Conservation (phyloP, 2,113 vertebrate species). For the Coturnix japonica region DNA sequence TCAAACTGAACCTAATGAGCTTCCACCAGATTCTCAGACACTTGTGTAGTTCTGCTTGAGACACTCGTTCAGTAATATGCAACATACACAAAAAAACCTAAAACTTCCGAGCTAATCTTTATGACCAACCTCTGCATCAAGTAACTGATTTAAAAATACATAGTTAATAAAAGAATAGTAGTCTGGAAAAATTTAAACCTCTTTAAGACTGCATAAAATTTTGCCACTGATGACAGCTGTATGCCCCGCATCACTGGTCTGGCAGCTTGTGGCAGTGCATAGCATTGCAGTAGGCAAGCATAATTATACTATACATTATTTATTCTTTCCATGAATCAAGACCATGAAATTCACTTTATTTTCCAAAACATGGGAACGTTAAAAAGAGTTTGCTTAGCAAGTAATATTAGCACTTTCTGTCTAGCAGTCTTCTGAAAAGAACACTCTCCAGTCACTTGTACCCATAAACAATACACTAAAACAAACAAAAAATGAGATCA, state of each 20-base stretch:
- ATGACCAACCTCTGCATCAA: not conserved
- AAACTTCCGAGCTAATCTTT: not conserved
- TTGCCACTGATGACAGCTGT: not conserved
- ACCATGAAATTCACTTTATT: not conserved
- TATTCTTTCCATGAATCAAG: not conserved
- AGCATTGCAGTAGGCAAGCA: not conserved
- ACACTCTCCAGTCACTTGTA: not conserved
- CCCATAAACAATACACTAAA: not conserved
- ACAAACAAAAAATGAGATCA: not conserved
- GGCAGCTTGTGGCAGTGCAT: not conserved
- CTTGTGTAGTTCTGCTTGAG: not conserved
- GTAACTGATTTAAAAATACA: not conserved
- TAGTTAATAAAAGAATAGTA: not conserved
- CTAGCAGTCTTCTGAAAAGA: not conserved
- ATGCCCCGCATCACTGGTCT: not conserved
- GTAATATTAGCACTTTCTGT: not conserved
- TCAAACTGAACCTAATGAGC: not conserved
- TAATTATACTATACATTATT: not conserved
- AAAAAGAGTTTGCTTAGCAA: not conserved
- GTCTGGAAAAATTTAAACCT: not conserved
- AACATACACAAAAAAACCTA: not conserved
- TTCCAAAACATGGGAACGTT: not conserved
- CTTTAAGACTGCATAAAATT: not conserved
- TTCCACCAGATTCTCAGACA: not conserved
- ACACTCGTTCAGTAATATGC: not conserved